These are phyloP conservation scores for Rhagoletis zephyria DNA, from an alignment of 1,140 invertebrate genomes.

Conservation along the genomic window DNA sequence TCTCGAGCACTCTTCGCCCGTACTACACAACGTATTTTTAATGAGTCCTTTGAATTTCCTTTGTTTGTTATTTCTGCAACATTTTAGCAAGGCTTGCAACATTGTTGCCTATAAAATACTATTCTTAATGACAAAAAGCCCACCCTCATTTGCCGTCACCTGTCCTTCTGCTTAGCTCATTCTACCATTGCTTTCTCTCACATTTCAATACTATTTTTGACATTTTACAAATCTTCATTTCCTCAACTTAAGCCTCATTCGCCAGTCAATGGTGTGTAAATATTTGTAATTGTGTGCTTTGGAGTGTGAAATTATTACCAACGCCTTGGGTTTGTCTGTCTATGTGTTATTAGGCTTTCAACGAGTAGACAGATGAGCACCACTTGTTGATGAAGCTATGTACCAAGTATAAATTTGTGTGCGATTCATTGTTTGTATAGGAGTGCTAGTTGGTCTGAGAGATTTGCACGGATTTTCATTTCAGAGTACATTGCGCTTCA, in stretches of 20 bases:
- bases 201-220: background rate
- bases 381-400: background rate
- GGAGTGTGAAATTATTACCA: slow-evolving; percentile 4
- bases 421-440: no score
- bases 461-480: no score
- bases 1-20: no score
- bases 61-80: background rate
- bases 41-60: no score
- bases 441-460: no score
- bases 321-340: background rate
- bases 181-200: background rate
- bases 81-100: background rate
- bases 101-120: background rate
- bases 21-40: no score
- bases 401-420: no score
- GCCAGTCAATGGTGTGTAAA: slow-evolving; percentile 31
- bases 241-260: slow-evolving; percentile 22
- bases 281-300: slow-evolving; percentile 1
- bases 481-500: no score
- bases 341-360: background rate
- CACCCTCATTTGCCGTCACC: background rate
- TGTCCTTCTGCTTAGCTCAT: background rate
- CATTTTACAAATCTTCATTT: background rate
- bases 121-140: background rate
- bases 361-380: background rate